A percentile compares a stretch with the other conserved stretches of the same genome.
phyloP scores from a whole-genome alignment of 2,888 invertebrate species.

The Caenorhabditis wallacei region DNA sequence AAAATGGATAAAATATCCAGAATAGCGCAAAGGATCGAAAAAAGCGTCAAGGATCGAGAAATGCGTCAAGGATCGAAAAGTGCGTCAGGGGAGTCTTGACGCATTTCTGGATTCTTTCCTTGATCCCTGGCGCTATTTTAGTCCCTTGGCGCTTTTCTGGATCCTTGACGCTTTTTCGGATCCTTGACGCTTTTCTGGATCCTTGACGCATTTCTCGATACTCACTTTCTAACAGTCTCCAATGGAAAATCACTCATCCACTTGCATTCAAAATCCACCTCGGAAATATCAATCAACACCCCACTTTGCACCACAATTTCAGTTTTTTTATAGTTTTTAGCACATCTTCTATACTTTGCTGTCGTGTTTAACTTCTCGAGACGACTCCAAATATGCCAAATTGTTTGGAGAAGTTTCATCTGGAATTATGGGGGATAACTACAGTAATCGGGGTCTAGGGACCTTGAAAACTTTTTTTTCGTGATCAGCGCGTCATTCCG shows the following conservation, averaged over 20 bases:
- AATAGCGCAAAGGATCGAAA: slow-evolving; percentile 7
- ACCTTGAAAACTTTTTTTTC: not conserved
- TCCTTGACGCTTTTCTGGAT: not conserved
- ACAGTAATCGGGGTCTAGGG: not conserved
- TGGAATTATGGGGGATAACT: slow-evolving; percentile 1
- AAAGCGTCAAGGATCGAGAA: slow-evolving; percentile 11
- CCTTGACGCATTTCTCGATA: slow-evolving; percentile 1
- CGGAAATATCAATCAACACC: slow-evolving; percentile 1
- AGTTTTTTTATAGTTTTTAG: not conserved
- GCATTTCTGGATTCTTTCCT: not conserved
- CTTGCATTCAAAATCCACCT: slow-evolving; percentile 18
- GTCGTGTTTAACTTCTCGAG: slow-evolving; percentile 34
- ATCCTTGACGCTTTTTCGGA: too few relatives aligned
- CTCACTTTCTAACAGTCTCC: slow-evolving; percentile 18
- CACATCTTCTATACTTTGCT: slow-evolving; percentile 25
- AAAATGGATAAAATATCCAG: too few relatives aligned
- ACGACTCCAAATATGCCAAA: slow-evolving; percentile 48
- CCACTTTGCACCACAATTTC: slow-evolving; percentile 23
- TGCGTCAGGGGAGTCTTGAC: too few relatives aligned
- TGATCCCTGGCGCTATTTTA: too few relatives aligned
- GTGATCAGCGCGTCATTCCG: too few relatives aligned
- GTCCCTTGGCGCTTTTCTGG: too few relatives aligned
- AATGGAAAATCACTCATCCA: slow-evolving; percentile 38
- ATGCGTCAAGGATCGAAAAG: slow-evolving; percentile 2
- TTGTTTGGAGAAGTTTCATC: slow-evolving; percentile 37